phyloP scores from a whole-genome alignment of 2,113 vertebrate genomes.

The Ptyas mucosa region DNA sequence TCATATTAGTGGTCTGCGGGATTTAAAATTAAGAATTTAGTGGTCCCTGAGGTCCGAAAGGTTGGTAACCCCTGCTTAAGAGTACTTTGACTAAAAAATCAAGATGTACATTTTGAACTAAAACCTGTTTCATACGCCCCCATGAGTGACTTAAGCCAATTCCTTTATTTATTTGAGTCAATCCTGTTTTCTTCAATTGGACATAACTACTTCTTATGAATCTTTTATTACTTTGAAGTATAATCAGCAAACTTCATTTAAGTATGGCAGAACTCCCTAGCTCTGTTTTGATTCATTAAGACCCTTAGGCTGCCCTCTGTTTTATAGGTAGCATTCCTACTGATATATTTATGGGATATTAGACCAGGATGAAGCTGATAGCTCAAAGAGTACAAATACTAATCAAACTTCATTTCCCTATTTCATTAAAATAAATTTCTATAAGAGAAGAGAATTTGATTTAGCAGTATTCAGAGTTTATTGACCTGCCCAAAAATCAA shows the following conservation, averaged over 20 bases:
- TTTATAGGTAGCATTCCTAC: neutral
- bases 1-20: too few relatives aligned
- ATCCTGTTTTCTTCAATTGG: neutral
- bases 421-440: neutral
- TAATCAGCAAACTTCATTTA: fast-evolving
- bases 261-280: neutral
- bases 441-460: neutral
- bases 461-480: neutral
- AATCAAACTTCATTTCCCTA: neutral
- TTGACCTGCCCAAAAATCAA: neutral
- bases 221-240: neutral
- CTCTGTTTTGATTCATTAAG: slow-evolving; percentile 1
- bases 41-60: too few relatives aligned
- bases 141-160: neutral
- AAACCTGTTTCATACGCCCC: neutral
- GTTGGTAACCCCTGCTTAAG: neutral
- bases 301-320: neutral
- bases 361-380: neutral
- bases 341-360: neutral
- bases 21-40: too few relatives aligned
- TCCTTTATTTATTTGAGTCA: neutral
- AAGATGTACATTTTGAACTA: neutral
- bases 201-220: neutral
- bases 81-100: neutral
- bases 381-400: neutral